Evolutionary conservation across 2,888 invertebrate species (phyloP).

Genomic region (Camponotus fellah): DNA sequence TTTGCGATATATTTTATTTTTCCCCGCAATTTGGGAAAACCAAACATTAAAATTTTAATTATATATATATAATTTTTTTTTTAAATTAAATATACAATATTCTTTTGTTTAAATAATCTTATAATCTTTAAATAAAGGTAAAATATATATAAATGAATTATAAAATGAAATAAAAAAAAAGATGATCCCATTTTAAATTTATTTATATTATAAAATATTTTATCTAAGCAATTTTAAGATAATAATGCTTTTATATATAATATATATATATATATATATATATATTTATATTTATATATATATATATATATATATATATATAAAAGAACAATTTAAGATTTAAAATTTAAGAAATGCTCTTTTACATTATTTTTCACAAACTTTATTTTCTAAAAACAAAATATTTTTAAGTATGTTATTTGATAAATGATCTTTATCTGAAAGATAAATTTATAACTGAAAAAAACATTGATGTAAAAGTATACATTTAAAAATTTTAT

Average conservation of each 20-base stretch:
- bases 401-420: background rate
- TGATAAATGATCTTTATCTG: background rate
- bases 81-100: background rate
- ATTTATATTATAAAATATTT: background rate
- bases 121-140: background rate
- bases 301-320: too few species aligned
- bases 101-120: too few species aligned
- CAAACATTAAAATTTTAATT: background rate
- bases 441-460: too few species aligned
- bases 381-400: background rate
- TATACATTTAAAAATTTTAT: too few species aligned
- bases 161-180: too few species aligned
- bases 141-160: too few species aligned
- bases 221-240: background rate
- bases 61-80: background rate
- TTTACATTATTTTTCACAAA: too few species aligned
- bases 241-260: background rate
- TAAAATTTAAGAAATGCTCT: background rate
- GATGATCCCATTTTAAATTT: background rate
- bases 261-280: too few species aligned
- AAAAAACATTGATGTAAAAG: too few species aligned
- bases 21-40: background rate
- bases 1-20: background rate
- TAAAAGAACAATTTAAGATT: background rate
- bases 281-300: too few species aligned